A percentile compares a stretch with the other conserved stretches of the same genome.
phyloP scores from a whole-genome alignment of 2,113 vertebrate genomes.

The Neodon shergylaensis region DNA sequence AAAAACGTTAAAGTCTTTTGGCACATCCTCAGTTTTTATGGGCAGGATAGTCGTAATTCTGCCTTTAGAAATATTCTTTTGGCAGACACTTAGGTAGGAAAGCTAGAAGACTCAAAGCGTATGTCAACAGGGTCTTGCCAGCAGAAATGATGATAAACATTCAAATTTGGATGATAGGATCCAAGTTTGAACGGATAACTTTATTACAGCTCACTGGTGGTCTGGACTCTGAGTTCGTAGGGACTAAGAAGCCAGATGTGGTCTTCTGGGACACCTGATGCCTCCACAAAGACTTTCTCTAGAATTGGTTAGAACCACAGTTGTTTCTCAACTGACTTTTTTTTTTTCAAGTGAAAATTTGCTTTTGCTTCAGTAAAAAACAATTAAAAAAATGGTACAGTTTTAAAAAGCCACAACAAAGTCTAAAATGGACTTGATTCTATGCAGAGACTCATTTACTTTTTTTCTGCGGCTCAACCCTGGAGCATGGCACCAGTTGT shows the following conservation, averaged over 20 bases:
- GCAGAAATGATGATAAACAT: not conserved
- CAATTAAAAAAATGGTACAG: not conserved
- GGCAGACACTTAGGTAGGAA: not conserved
- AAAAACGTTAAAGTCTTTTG: not conserved
- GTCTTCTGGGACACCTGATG: not conserved
- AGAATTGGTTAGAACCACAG: not conserved
- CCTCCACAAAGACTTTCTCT: not conserved
- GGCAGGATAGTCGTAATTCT: not conserved
- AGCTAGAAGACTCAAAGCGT: not conserved
- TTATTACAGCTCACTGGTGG: not conserved
- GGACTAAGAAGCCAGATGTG: not conserved
- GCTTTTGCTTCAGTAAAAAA: not conserved
- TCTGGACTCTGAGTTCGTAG: not conserved
- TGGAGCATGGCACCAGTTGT: not conserved
- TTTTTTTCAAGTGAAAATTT: not conserved
- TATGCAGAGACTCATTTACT: not conserved
- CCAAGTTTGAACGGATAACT: not conserved
- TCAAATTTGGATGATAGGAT: too few species aligned
- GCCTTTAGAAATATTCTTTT: not conserved
- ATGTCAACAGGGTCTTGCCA: not conserved
- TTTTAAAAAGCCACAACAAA: not conserved
- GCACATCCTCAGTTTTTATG: not conserved
- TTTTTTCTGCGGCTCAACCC: not conserved
- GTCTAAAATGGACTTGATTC: not conserved
- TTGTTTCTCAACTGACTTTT: not conserved